phyloP scores from a whole-genome alignment of 2,797 vertebrate genomes.

The Pseudomugil gertrudae region DNA sequence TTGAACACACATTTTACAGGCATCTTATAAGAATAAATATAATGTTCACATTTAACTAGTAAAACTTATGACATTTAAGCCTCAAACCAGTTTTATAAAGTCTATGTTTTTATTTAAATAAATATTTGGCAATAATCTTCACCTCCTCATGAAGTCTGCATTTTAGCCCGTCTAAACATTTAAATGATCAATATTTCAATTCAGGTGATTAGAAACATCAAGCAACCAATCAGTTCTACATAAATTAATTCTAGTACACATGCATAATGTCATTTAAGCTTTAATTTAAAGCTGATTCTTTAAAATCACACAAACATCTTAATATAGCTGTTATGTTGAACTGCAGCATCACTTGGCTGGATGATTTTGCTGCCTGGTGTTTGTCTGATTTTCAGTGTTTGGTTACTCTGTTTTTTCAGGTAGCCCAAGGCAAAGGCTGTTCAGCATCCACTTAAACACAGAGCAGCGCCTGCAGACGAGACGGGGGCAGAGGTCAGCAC shows the following conservation, averaged over 20 bases:
- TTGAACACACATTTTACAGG: neutral
- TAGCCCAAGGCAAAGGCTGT: slow-evolving; percentile 82
- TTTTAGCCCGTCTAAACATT: neutral
- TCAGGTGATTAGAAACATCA: neutral
- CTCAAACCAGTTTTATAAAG: neutral
- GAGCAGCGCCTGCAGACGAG: slow-evolving; percentile 78
- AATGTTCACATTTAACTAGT: neutral
- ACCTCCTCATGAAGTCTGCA: neutral
- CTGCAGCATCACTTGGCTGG: neutral
- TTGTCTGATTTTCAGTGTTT: slow-evolving; percentile 71
- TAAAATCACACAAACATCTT: neutral
- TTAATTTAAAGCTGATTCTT: neutral
- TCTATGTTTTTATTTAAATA: neutral
- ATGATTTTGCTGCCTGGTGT: slow-evolving; percentile 43
- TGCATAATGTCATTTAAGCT: neutral
- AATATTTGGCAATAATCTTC: neutral
- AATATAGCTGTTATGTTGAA: slow-evolving; percentile 9
- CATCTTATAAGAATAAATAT: slow-evolving; percentile 4
- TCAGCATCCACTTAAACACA: slow-evolving; percentile 82
- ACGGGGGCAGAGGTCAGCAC: slow-evolving; percentile 80
- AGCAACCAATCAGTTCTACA: neutral
- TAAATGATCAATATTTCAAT: neutral
- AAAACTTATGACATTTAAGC: slow-evolving; percentile 3
- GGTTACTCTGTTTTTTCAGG: slow-evolving; percentile 78
- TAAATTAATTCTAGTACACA: neutral